Evolutionary conservation across 2,797 vertebrate genomes (phyloP), one percentile per base, ranked within the genome.

Genomic region (Neomorphus geoffroyi): DNA sequence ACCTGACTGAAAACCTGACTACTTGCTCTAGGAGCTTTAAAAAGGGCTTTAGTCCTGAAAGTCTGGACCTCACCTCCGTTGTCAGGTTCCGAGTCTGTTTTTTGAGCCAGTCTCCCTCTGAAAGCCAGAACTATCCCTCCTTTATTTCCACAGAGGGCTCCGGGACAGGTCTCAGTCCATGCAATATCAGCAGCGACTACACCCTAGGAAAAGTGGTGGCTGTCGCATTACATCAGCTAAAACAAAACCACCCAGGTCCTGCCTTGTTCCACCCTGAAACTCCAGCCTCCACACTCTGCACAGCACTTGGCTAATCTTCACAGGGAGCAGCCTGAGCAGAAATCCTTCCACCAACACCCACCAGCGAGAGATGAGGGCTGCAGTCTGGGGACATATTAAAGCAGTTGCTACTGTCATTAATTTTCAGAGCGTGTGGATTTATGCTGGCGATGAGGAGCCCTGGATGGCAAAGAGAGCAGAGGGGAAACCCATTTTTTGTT

Each of bases 221-320:
- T 54, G 69, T 53, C 1, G 0, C 3, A 3, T 58, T 35, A 41
- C 1, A 0, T 28, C 60, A 51, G 57, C 27, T 67, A 19, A n/a
- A 74, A 37, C 16, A 19, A n/a, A 74, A 37, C 13, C 33, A 57
- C 23, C 17, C 39, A 39, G 60, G 18, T 66, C 30, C 50, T 61
- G 60, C 53, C 35, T 91, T 11, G 4, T 51, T 13, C 18, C 23
- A 62, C 48, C 37, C 71, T 6, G 26, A 22, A 58, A 16, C 41
- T 33, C 35, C n/a, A 18, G 14, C 66, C 66, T 54, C 45, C 21
- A 1, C 7, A 9, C 18, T 0, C 48, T 32, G 50, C 33, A 14
- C 61, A 66, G 82, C n/a, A 5, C 45, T 19, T 8, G 23, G 48
- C 46, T 22, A 6, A 6, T n/a, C 28, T 19, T 61, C 48, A 7